phyloP scores from a whole-genome alignment of 2,797 vertebrate species.

The Podargus strigoides region DNA sequence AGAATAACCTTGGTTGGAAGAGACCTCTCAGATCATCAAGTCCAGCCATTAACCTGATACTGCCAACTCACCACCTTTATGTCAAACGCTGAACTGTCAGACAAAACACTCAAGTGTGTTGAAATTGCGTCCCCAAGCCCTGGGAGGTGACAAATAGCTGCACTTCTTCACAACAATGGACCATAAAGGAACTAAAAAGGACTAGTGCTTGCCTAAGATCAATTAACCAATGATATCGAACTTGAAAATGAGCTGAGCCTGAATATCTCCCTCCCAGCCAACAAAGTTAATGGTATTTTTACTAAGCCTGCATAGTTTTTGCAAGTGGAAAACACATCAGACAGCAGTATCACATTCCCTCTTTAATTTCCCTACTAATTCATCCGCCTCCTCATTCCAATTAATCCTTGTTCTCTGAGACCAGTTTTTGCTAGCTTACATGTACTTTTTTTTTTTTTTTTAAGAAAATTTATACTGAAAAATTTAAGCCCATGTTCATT shows the following conservation, averaged over 20 bases:
- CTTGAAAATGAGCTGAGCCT: neutral
- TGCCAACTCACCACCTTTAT: too few species aligned
- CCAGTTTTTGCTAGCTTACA: neutral
- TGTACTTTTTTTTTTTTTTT: neutral
- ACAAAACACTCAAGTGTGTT: neutral
- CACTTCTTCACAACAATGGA: neutral
- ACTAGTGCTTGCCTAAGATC: neutral
- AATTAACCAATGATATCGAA: neutral
- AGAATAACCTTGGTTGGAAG: too few species aligned
- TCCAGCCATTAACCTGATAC: too few species aligned
- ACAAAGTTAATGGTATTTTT: neutral
- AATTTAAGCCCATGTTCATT: neutral
- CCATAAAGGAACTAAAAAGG: neutral
- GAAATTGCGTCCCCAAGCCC: neutral
- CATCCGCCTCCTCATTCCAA: neutral
- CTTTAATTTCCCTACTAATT: neutral
- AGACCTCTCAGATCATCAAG: too few species aligned
- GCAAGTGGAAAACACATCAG: neutral
- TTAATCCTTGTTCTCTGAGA: neutral
- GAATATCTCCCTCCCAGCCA: neutral
- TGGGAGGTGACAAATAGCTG: neutral
- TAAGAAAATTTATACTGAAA: neutral
- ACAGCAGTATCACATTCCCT: neutral
- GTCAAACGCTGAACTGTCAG: neutral
- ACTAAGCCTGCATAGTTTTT: neutral